Evolutionary conservation across 1,140 invertebrate genomes (phyloP).

Genomic region (Aphis craccivora): DNA sequence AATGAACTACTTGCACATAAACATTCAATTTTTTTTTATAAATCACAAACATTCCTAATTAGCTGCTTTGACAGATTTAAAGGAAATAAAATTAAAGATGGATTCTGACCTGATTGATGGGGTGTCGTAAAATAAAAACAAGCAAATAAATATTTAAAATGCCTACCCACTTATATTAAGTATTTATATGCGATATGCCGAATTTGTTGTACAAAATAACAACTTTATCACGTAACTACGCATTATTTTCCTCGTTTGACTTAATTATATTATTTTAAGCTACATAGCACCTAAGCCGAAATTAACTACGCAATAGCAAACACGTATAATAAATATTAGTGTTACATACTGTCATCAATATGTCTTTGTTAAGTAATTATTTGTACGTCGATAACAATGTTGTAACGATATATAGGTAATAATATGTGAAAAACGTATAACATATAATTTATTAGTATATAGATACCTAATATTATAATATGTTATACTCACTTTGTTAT

Average conservation of each 20-base stretch:
- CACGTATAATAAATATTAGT: background rate
- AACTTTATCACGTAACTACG: background rate
- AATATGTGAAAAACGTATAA: background rate
- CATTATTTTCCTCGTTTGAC: background rate
- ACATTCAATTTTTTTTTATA: no score
- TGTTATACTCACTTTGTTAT: background rate
- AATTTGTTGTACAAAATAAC: background rate
- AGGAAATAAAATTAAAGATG: background rate
- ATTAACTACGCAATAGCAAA: background rate
- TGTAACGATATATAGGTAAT: background rate
- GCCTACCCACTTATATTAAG: no score
- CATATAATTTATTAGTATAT: background rate
- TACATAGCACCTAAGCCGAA: background rate
- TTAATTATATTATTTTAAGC: background rate
- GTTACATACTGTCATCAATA: background rate
- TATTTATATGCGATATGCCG: no score
- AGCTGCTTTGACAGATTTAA: no score
- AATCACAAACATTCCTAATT: no score
- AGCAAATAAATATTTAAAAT: background rate
- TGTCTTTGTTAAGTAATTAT: background rate
- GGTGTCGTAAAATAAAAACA: background rate
- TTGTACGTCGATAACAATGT: background rate
- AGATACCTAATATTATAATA: background rate
- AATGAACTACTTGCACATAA: no score
- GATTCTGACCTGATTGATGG: background rate